Evolutionary conservation across 1,140 invertebrate species (phyloP).

Genomic region (Musca vetustissima): DNA sequence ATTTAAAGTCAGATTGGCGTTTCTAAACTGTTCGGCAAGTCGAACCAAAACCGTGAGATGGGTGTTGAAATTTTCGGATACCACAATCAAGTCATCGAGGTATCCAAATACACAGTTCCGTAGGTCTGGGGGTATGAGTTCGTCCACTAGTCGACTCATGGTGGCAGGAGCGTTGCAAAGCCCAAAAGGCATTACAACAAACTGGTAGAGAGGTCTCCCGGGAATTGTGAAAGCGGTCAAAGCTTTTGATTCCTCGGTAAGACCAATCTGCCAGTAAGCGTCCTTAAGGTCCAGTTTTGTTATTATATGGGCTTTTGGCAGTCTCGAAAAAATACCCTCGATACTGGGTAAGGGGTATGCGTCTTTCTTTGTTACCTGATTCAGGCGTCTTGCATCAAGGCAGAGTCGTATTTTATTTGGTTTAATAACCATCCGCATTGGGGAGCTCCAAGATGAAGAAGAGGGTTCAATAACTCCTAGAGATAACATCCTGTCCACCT

Average conservation of each 20-base stretch:
- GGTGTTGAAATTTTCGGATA: neutral
- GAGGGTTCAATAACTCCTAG: conserved; percentile 33
- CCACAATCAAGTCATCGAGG: conserved; percentile 2
- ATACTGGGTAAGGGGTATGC: conserved; percentile 35
- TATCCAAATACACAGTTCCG: conserved; percentile 28
- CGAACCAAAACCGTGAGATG: neutral
- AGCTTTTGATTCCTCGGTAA: conserved; percentile 36
- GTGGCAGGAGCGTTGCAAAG: conserved; percentile 43
- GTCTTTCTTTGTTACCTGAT: conserved; percentile 31
- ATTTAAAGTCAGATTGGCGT: neutral
- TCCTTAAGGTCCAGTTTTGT: conserved; percentile 44
- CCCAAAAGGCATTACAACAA: conserved; percentile 55
- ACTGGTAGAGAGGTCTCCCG: conserved; percentile 51
- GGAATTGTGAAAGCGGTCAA: conserved; percentile 55
- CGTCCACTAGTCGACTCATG: conserved; percentile 9
- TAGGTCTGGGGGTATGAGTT: conserved; percentile 12
- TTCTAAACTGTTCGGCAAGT: neutral
- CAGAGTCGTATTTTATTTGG: conserved; percentile 39
- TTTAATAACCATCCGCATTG: conserved; percentile 36
- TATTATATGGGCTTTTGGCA: conserved; percentile 29
- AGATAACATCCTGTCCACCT: conserved; percentile 34
- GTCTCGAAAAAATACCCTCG: conserved; percentile 31
- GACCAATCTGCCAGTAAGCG: conserved; percentile 47
- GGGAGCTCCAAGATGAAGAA: conserved; percentile 26
- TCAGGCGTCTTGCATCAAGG: conserved; percentile 42